phyloP scores from a whole-genome alignment of 2,113 vertebrate genomes.

The Eudorcas thomsonii region DNA sequence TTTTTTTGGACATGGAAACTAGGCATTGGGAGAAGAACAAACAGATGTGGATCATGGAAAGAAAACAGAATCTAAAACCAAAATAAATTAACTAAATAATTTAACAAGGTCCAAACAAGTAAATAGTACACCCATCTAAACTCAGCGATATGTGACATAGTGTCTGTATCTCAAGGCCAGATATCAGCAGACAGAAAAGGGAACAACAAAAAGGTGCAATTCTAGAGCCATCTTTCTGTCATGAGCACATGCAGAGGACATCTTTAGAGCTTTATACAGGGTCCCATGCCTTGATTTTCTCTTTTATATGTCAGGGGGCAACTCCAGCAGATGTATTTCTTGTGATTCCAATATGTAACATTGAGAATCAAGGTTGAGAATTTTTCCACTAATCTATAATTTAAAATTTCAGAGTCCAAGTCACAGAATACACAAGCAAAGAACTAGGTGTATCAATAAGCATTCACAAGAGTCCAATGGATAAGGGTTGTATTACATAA shows the following conservation, averaged over 20 bases:
- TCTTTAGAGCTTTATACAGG: not conserved
- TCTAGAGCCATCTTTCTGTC: not conserved
- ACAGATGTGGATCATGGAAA: not conserved
- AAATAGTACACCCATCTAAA: not conserved
- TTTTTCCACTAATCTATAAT: not conserved
- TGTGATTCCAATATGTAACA: not conserved
- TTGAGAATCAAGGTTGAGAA: not conserved
- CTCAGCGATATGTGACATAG: not conserved
- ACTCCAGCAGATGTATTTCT: not conserved
- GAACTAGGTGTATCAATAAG: not conserved
- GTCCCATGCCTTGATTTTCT: not conserved
- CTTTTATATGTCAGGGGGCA: not conserved
- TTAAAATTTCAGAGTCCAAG: slow-evolving; percentile 20
- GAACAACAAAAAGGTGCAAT: not conserved
- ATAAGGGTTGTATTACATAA: not conserved
- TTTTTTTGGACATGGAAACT: not conserved
- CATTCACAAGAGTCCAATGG: not conserved
- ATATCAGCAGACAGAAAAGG: not conserved
- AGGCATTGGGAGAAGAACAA: not conserved
- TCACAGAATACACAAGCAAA: not conserved
- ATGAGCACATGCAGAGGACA: not conserved
- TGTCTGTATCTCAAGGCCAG: not conserved
- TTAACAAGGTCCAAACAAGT: not conserved
- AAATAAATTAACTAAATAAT: slow-evolving; percentile 14
- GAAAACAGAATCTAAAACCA: not conserved